Evolutionary conservation across 1,140 invertebrate species (phyloP).

Genomic region (Hylaeus anthracinus): DNA sequence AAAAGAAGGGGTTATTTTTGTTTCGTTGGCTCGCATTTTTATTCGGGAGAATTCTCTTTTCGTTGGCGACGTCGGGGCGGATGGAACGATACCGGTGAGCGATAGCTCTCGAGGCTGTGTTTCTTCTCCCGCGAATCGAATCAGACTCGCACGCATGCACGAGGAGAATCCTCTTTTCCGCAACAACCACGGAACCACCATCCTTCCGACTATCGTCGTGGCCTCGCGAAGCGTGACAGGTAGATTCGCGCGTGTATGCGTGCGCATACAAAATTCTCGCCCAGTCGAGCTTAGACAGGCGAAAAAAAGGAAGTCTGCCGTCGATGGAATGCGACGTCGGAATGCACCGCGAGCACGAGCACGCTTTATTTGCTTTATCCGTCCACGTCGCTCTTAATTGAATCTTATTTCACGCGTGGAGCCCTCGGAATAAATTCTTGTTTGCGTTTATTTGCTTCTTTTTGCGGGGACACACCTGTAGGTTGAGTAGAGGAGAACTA

Average conservation of each 20-base stretch:
- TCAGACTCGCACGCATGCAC: neutral
- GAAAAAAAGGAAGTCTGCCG: conserved; percentile 23
- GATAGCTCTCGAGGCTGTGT: neutral
- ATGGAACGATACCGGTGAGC: neutral
- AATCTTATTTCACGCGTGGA: neutral
- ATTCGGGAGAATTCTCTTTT: neutral
- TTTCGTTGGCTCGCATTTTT: neutral
- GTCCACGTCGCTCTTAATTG: conserved; percentile 1
- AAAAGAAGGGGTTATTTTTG: too few species aligned
- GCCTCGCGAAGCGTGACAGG: neutral
- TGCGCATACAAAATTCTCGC: conserved; percentile 29
- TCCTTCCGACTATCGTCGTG: neutral
- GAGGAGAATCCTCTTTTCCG: neutral
- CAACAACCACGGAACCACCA: neutral
- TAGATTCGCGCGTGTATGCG: neutral
- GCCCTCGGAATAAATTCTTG: too few species aligned
- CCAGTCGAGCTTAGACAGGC: conserved; percentile 1
- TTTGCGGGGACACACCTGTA: too few species aligned
- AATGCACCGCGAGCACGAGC: neutral
- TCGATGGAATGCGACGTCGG: conserved; percentile 29
- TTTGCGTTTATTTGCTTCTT: too few species aligned
- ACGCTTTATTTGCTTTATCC: neutral
- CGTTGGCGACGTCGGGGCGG: neutral
- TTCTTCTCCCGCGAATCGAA: conserved; percentile 19
- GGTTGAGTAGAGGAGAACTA: too few species aligned